Base-by-base conservation (phyloP, 2,113 vertebrate species). In the Nesogale talazaci region DNA sequence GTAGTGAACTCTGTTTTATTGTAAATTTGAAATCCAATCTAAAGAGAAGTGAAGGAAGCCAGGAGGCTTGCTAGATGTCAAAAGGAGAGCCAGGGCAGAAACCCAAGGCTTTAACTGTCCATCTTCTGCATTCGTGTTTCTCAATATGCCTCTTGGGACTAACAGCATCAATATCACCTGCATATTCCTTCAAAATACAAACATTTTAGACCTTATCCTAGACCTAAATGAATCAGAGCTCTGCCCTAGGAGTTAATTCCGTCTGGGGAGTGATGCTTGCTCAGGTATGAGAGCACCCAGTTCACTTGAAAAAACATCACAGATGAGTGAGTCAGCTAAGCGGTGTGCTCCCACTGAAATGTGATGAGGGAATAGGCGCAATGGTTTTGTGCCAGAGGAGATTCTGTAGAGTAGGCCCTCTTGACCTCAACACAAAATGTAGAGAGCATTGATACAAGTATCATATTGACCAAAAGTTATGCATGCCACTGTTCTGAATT, bases 401-500 rank as follows among this genome's bases (percentile, higher is more conserved):
- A 84, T 90, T 85, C 56, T 61, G 86, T 61, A 93, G 95, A 9
- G 20, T 70, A 87, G 75, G 86, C 36, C 8, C 29, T 57, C 17
- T 23, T 86, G 52, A 93, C 65, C 57, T 76, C 31, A 88, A 77
- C 29, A 85, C 81, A 95, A 89, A 8, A 31, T 67, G 6, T 34
- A 89, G 25, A 74, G 38, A 81, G 12, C 56, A 93, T 3, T 69
- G 11, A 20, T 81, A 74, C 16, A n/a, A 81, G 70, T 78, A 19
- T 83, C 85, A 94, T 90, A 92, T 81, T 75, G 84, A 61, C 31
- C n/a, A 93, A 61, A 29, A 88, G 31, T 86, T 86, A 81, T 76
- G 38, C 6, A 76, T 6, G 78, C n/a, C 36, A 76, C 92, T 93
- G 82, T 93, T 36, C 78, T 86, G 91, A 84, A 31, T 87, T 95